Conservation (phyloP, 2,797 vertebrate species). For the Arrhamphus sclerolepis region DNA sequence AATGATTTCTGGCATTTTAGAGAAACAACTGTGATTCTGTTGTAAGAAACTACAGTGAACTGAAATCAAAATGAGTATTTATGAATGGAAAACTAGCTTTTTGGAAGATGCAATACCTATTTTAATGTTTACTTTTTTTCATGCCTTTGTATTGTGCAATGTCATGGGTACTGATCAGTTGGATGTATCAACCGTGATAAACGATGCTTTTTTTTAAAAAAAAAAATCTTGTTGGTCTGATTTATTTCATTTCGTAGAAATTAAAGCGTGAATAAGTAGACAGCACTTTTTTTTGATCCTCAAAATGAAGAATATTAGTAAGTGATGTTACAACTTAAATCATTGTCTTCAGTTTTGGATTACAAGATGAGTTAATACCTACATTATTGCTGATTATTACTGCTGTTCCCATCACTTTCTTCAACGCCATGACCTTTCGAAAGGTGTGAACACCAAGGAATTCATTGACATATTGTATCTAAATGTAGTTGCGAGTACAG, state of each 20-base stretch:
- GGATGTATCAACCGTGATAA: slow-evolving; percentile 69
- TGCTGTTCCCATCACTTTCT: no score
- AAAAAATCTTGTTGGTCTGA: slow-evolving; percentile 26
- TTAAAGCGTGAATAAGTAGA: no score
- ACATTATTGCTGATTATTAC: no score
- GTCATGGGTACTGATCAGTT: slow-evolving; percentile 76
- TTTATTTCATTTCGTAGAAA: slow-evolving; percentile 22
- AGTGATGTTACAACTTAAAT: no score
- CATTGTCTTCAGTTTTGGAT: no score
- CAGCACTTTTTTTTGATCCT: no score
- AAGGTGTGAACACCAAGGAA: no score
- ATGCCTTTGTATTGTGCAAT: slow-evolving; percentile 83
- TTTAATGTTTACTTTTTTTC: slow-evolving; percentile 79
- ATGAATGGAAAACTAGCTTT: slow-evolving; percentile 79
- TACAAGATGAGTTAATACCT: no score
- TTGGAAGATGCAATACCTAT: slow-evolving; percentile 80
- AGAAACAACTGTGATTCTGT: slow-evolving; percentile 77
- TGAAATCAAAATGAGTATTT: slow-evolving; percentile 75
- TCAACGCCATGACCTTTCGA: no score
- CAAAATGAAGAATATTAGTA: no score
- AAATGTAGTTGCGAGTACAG: no score
- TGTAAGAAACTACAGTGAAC: slow-evolving; percentile 79
- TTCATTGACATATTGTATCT: no score
- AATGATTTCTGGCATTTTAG: slow-evolving; percentile 67
- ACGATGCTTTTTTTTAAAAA: slow-evolving; percentile 64